Base-by-base conservation (phyloP, 1,140 invertebrate genomes). In the Euwallacea similis region DNA sequence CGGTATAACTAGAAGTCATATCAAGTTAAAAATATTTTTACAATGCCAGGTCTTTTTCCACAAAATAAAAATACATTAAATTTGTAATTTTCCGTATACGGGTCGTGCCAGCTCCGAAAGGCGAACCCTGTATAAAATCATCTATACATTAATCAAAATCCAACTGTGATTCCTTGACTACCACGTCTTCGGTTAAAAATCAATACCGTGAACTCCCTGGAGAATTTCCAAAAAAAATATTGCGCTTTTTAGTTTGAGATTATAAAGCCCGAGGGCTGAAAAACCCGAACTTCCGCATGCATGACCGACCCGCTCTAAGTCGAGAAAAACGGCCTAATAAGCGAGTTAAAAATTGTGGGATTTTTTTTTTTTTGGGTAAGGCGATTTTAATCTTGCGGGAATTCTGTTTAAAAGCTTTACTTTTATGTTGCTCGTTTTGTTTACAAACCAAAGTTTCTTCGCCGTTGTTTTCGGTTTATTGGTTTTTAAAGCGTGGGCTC, bases 301-400 rank as follows among this genome's bases (percentile, higher is more conserved):
- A 75, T 71, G 69, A 69, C 64, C 15, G 64, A 58, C 50, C 64
- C 69, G 58, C 50, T 66, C 56, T 72, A 66, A 75, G 50, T 63
- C 59, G 71, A 72, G 71, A 15, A 33, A 16, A 58, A 58, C 21
- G 4, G 21, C 21, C 21, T 33, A 58, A 10, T 50, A 58, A 74
- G 71, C 72, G 69, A 74, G 69, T 73, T 74, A 76, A 75, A 76
- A 74, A 75, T 55, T 75, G 63, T 41, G 33, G 58, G 70, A 67
- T 73, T 64, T 71, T 75, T 75, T 66, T 64, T n/a, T n/a, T 65
- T 75, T 74, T 73, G 69, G 70, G 66, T 76, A 76, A 76, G 76
- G 70, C 69, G 76, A 76, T 76, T 76, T 74, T 75, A 75, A 75
- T 76, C 76, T 75, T 74, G 67, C 53, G 76, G 74, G 76, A 74